These are phyloP conservation scores for Ptyas mucosa DNA, from an alignment of 2,113 vertebrate genomes.

Conservation along the genomic window DNA sequence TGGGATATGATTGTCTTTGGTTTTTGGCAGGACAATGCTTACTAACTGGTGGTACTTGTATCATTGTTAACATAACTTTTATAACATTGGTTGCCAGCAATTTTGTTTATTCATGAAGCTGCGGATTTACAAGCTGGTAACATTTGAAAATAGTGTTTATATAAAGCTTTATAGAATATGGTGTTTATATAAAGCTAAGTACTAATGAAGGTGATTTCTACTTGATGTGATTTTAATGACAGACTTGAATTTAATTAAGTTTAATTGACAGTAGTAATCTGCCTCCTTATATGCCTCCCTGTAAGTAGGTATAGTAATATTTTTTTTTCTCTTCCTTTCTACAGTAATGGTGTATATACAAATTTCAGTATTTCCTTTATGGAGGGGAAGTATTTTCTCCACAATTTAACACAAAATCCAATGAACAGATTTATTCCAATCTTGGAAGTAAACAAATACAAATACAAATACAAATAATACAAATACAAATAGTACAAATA, in stretches of 20 bases:
- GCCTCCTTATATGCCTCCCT: constrained; percentile 6
- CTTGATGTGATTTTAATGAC: constrained; percentile 28
- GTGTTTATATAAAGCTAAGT: constrained; percentile 22
- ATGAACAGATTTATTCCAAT: neutral
- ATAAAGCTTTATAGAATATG: neutral
- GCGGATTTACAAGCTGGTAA: neutral
- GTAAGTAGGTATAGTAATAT: constrained; percentile 9
- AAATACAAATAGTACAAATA: too few species aligned
- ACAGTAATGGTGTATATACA: neutral
- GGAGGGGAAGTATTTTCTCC: neutral
- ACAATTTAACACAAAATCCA: neutral
- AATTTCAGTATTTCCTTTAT: neutral
- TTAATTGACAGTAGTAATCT: constrained; percentile 22
- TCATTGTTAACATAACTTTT: neutral
- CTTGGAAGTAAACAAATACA: neutral
- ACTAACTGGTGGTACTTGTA: neutral
- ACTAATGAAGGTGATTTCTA: constrained; percentile 27
- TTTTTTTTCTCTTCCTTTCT: neutral
- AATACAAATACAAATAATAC: neutral
- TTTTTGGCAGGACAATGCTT: neutral
- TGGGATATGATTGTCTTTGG: neutral
- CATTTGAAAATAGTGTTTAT: neutral
- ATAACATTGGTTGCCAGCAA: neutral
- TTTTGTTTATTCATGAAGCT: neutral
- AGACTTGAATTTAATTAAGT: constrained; percentile 28